A percentile compares a stretch with the other conserved stretches of the same genome.
These are phyloP conservation scores for Embidobia sp. DNA, from an alignment of 2,888 invertebrate genomes.

Conservation along the genomic window DNA sequence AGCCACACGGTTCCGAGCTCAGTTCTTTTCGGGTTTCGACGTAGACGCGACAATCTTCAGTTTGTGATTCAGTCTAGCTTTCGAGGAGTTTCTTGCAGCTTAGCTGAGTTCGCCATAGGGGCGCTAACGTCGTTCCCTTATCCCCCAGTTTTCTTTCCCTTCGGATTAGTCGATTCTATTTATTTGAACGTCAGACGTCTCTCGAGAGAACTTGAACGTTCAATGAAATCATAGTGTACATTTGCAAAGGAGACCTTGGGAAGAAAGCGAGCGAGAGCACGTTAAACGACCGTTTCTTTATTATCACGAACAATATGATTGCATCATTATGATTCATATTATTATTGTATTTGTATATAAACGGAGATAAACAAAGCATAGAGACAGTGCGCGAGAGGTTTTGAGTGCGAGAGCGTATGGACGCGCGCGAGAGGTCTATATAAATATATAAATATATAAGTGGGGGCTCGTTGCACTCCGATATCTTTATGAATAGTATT, in stretches of 20 bases:
- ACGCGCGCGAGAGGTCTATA: no score
- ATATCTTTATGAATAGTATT: constrained; percentile 28
- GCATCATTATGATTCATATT: constrained; percentile 44
- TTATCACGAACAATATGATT: constrained; percentile 44
- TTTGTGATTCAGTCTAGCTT: constrained; percentile 18
- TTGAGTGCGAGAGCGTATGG: constrained; percentile 14
- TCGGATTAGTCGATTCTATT: constrained; percentile 11
- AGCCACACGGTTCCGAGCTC: constrained; percentile 16
- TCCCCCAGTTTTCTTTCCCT: neutral
- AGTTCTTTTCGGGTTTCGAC: constrained; percentile 39
- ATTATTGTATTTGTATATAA: constrained; percentile 61
- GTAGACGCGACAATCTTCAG: constrained; percentile 17
- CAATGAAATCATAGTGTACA: constrained; percentile 34
- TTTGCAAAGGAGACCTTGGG: constrained; percentile 29
- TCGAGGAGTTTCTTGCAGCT: no score
- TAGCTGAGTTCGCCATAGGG: no score
- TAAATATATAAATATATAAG: constrained; percentile 1
- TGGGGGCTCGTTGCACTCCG: constrained; percentile 46
- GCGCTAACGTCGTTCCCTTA: neutral
- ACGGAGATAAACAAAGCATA: constrained; percentile 51
- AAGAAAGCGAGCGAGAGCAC: constrained; percentile 28
- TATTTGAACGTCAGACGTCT: constrained; percentile 5
- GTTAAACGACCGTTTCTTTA: constrained; percentile 37
- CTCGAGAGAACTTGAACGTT: constrained; percentile 11
- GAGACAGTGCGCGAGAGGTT: constrained; percentile 19